Base-by-base conservation (phyloP, 2,797 vertebrate genomes). In the Ataeniobius toweri region DNA sequence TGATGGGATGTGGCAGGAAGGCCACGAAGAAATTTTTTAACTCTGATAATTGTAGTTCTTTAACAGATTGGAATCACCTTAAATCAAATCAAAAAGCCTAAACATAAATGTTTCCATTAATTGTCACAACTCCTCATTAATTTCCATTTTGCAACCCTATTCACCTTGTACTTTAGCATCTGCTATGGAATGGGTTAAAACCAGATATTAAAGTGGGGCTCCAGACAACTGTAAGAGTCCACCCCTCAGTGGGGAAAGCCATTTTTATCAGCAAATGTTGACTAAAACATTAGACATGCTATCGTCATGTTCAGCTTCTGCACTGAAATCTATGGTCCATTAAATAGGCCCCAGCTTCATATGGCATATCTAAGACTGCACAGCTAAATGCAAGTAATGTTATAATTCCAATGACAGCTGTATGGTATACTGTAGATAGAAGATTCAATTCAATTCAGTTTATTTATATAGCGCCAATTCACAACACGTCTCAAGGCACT, bases 351-450 rank as follows among this genome's bases (percentile, higher is more conserved):
- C 46, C 72, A 78, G 51, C 51, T 79, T 76, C 82, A 79, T 46
- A 80, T 9, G 28, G 76, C 24, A 70, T 24, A 36, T 80, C 78
- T 78, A 75, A 78, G 84, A 86, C 77, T 80, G 28, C 70, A 59
- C 3, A 36, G 71, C 65, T 63, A 75, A 87, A 89, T 82, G 80
- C 73, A 75, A 80, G 72, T 48, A 76, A 22, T 53, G 80, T 75
- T 61, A 71, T 51, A 28, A 65, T 71, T 73, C 79, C 86, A 85
- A 90, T 81, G 83, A 86, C 68, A 87, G 82, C 85, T 84, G 80
- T 80, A 73, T 20, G 1, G 39, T n/a, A n/a, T n/a, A 3, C 1
- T 13, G 20, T 13, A 65, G 79, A 81, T 75, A 77, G 90, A 88
- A 69, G 77, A 36, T 36, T 36, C 36, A 86, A 36, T 36, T 36